These are phyloP conservation scores for Telmatherina bonti DNA, from an alignment of 2,797 vertebrate species.

Conservation along the genomic window DNA sequence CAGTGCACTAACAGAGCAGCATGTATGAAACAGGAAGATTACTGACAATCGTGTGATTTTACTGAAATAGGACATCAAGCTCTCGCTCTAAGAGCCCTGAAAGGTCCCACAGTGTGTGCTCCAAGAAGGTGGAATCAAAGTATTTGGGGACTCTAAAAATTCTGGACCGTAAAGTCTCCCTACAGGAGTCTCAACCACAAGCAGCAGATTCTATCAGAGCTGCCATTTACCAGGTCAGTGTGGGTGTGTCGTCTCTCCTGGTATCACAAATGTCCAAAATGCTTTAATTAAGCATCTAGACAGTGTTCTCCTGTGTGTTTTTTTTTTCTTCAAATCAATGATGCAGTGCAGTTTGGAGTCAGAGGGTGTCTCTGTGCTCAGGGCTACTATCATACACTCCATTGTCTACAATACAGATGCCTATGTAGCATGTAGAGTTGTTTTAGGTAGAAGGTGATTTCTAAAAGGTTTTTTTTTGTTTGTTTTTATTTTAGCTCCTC, in stretches of 20 bases:
- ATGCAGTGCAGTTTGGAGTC: background rate
- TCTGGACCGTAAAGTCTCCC: conserved; percentile 82
- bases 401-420: background rate
- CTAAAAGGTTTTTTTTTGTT: background rate
- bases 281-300: background rate
- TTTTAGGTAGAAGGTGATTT: background rate
- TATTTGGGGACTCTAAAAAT: conserved; percentile 90
- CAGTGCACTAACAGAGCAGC: no score
- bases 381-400: background rate
- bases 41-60: conserved; percentile 9
- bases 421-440: background rate
- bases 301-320: background rate
- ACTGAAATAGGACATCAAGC: conserved; percentile 75
- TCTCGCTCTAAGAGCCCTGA: conserved; percentile 66
- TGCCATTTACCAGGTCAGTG: conserved; percentile 91
- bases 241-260: background rate
- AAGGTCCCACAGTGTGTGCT: conserved; percentile 67
- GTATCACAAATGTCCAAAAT: no score
- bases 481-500: background rate
- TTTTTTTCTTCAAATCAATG: no score
- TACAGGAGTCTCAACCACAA: conserved; percentile 78
- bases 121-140: conserved; percentile 80
- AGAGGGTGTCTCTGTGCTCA: background rate
- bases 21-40: background rate
- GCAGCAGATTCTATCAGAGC: conserved; percentile 87